A percentile compares a stretch with the other conserved stretches of the same genome.
These are phyloP conservation scores for Epistrophe eligans DNA, from an alignment of 2,888 invertebrate species.

Conservation along the genomic window DNA sequence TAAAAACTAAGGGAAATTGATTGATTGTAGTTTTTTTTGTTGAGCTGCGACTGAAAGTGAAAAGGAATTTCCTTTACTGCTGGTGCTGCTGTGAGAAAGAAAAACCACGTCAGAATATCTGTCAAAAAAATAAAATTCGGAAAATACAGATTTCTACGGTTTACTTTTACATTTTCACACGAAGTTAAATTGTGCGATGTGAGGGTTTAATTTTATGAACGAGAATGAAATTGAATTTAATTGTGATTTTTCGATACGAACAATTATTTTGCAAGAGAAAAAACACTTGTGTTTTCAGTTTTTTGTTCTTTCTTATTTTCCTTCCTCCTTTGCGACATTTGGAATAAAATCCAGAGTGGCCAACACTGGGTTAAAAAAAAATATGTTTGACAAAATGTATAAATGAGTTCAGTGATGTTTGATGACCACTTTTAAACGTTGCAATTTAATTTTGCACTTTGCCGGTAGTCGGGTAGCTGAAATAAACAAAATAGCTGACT, in stretches of 20 bases:
- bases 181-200: constrained; percentile 19
- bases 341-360: background rate
- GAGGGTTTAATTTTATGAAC: background rate
- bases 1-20: constrained; percentile 13
- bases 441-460: no score
- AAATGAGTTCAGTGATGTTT: background rate
- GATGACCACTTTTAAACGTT: no score
- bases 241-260: constrained; percentile 17
- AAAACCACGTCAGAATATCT: constrained; percentile 73
- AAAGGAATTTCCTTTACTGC: constrained; percentile 19
- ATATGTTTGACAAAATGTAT: background rate
- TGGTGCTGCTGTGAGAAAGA: constrained; percentile 44
- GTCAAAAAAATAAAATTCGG: constrained; percentile 43
- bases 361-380: background rate
- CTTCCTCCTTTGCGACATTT: constrained; percentile 35
- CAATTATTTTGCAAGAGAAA: constrained; percentile 14
- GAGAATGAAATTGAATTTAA: background rate
- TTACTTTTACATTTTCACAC: constrained; percentile 35
- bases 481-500: no score
- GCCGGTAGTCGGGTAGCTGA: no score
- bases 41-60: constrained; percentile 27
- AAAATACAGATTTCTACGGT: constrained; percentile 30
- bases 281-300: constrained; percentile 39
- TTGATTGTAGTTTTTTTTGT: constrained; percentile 2
- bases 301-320: constrained; percentile 11